A percentile compares a stretch with the other conserved stretches of the same genome.
These are phyloP conservation scores for Turdus rufiventris DNA, from an alignment of 2,113 vertebrate species.

Conservation along the genomic window DNA sequence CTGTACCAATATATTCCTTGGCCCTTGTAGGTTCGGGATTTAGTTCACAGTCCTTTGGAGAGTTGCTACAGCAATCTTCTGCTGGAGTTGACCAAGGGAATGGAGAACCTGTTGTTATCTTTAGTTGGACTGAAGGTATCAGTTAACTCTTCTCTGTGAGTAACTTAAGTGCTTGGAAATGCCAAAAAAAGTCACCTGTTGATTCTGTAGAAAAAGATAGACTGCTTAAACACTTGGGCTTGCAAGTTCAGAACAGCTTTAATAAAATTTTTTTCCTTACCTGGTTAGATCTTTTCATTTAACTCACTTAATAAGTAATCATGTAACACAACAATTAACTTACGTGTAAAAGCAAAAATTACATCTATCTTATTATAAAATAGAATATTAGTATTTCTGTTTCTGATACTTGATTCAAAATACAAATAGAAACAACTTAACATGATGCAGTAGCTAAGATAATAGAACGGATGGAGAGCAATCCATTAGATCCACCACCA, in stretches of 20 bases:
- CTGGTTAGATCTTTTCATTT: neutral
- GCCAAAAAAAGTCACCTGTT: neutral
- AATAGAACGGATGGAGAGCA: neutral
- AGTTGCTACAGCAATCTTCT: conserved; percentile 88
- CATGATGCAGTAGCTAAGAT: neutral
- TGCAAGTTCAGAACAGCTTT: neutral
- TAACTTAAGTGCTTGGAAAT: neutral
- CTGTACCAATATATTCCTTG: neutral
- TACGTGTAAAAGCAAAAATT: neutral
- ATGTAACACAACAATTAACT: fast-evolving
- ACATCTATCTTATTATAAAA: neutral
- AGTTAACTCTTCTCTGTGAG: conserved; percentile 15
- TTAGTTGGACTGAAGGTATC: conserved; percentile 89
- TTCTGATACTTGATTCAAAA: neutral
- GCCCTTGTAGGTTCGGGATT: conserved; percentile 75
- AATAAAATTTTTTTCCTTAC: neutral
- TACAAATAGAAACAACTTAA: neutral
- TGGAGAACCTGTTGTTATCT: conserved; percentile 86
- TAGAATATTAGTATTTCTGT: neutral
- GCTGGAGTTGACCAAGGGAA: conserved; percentile 76
- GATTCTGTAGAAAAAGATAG: neutral
- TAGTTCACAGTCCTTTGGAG: conserved; percentile 85
- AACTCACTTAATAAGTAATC: neutral
- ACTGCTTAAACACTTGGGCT: neutral
- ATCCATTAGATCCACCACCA: neutral